A percentile compares a stretch with the other conserved stretches of the same genome.
phyloP scores from a whole-genome alignment of 2,888 invertebrate genomes.

The Ornithoptera alexandrae region DNA sequence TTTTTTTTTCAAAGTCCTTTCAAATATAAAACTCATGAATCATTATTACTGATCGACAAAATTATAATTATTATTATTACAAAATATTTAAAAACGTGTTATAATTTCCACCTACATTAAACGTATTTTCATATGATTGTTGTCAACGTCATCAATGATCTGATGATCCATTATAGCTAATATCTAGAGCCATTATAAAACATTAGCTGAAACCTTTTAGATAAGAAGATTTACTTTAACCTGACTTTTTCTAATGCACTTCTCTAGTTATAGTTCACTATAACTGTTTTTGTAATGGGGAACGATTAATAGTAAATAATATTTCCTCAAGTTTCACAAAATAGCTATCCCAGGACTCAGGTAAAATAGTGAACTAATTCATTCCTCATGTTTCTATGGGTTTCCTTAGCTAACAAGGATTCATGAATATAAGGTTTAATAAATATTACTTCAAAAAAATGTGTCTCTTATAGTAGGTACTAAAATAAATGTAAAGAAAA shows the following conservation, averaged over 20 bases:
- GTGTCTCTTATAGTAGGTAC: not conserved
- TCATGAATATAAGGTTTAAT: not conserved
- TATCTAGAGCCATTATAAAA: slow-evolving; percentile 2
- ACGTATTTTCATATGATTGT: not conserved
- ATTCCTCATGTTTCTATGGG: slow-evolving; percentile 24
- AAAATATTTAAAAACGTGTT: not conserved
- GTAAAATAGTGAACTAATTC: slow-evolving; percentile 32
- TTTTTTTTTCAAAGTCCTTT: slow-evolving; percentile 12
- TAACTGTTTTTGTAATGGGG: not conserved
- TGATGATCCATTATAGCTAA: slow-evolving; percentile 2
- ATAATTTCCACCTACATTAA: slow-evolving; percentile 4
- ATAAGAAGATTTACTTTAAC: not conserved
- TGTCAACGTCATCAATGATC: slow-evolving; percentile 1
- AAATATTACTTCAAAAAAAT: not conserved
- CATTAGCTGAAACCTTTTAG: slow-evolving; percentile 9
- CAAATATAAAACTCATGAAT: slow-evolving; percentile 8
- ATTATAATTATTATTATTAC: too few relatives aligned
- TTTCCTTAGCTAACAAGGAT: slow-evolving; percentile 36
- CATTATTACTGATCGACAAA: slow-evolving; percentile 1
- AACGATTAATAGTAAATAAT: slow-evolving; percentile 10
- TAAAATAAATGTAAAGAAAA: too few relatives aligned
- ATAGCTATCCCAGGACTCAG: slow-evolving; percentile 34
- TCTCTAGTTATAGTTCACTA: slow-evolving; percentile 3
- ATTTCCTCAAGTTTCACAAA: slow-evolving; percentile 8
- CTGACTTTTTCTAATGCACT: not conserved